phyloP scores from a whole-genome alignment of 2,888 invertebrate species.

The Resseliella maxima region DNA sequence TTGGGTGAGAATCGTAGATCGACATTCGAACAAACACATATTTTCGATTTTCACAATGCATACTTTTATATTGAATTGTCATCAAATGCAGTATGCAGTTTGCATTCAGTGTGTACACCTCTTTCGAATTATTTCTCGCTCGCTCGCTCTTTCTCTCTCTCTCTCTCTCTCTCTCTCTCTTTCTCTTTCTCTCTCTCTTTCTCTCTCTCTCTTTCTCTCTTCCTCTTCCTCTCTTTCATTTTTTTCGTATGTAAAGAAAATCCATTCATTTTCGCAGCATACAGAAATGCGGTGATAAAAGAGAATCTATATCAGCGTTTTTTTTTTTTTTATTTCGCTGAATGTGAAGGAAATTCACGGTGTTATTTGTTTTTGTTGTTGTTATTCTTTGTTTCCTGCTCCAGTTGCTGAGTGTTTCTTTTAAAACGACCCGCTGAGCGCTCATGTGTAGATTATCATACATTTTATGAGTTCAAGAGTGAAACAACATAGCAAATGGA shows the following conservation, averaged over 20 bases:
- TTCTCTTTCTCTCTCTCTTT: too few species aligned
- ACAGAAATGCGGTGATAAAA: neutral
- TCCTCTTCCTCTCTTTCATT: neutral
- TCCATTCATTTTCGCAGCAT: too few species aligned
- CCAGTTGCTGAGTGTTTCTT: neutral
- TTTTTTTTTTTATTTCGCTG: neutral
- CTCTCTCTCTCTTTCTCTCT: neutral
- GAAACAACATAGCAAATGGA: neutral
- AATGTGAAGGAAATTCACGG: neutral
- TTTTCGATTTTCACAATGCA: neutral
- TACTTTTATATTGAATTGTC: neutral
- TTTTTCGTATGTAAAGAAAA: too few species aligned
- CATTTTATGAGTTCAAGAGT: constrained; percentile 31
- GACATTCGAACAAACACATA: neutral
- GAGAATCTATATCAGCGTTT: neutral
- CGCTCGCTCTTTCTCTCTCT: too few species aligned
- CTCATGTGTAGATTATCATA: constrained; percentile 49
- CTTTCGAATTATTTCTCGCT: too few species aligned
- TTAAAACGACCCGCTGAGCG: neutral
- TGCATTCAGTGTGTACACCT: too few species aligned
- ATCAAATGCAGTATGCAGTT: constrained; percentile 22
- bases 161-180: too few species aligned
- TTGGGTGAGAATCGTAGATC: neutral
- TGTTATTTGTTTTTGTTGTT: neutral
- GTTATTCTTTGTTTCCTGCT: too few species aligned